Evolutionary conservation across 2,888 invertebrate genomes (phyloP).

Genomic region (Arenicola marina): DNA sequence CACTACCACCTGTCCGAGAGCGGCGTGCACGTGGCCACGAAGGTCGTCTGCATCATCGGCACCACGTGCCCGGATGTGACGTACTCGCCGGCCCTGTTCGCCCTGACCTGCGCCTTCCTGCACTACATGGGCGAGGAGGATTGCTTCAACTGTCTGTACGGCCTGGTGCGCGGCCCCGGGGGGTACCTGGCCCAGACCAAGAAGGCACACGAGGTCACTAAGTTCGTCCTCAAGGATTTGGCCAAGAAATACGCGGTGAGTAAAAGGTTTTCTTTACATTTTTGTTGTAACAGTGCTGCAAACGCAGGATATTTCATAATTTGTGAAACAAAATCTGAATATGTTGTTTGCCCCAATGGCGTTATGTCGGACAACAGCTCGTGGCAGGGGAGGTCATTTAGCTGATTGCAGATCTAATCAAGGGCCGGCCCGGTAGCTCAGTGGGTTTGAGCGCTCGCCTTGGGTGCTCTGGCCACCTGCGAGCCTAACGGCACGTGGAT

Average conservation of each 20-base stretch:
- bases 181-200: slow-evolving; percentile 97
- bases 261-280: no score
- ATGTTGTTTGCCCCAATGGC: no score
- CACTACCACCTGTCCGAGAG: slow-evolving; percentile 81
- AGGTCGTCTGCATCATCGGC: slow-evolving; percentile 86
- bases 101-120: slow-evolving; percentile 87
- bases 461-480: no score
- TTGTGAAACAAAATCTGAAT: no score
- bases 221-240: slow-evolving; percentile 94
- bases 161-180: slow-evolving; percentile 76
- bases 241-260: slow-evolving; percentile 96
- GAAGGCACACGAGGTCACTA: slow-evolving; percentile 90
- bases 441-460: no score
- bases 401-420: no score
- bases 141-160: slow-evolving; percentile 14
- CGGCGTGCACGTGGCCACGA: slow-evolving; percentile 83
- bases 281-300: no score
- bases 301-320: no score
- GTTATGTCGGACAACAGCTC: no score
- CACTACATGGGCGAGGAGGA: slow-evolving; percentile 83
- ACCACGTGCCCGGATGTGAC: slow-evolving; percentile 95
- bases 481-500: no score
- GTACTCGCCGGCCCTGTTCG: slow-evolving; percentile 90
- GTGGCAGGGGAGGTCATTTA: no score
- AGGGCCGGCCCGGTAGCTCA: no score